Evolutionary conservation across 2,113 vertebrate genomes (phyloP), one percentile per base, ranked within the genome.

Genomic region (Lepidothrix coronata): DNA sequence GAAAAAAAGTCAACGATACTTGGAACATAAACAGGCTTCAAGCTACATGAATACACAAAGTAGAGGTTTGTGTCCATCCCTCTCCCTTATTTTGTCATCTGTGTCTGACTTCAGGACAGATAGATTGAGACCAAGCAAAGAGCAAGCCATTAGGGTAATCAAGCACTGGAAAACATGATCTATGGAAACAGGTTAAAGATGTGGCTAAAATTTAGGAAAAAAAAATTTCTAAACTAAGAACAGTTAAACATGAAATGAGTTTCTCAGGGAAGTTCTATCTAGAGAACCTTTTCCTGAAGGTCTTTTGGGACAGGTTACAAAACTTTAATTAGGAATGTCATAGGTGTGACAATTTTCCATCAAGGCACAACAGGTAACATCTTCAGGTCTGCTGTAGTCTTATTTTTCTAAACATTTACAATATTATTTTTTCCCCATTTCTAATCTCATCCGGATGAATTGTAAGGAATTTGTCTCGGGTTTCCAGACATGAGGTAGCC

Each of bases 401-500:
- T 92, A 71, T 76, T 92, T 91, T 83, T 46, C 11, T 63, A 83
- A 73, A 54, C 49, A 19, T 77, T 91, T 75, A 71, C 43, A 49
- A 25, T 74, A 35, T 62, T 52, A 19, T 35, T 72, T 41, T 27
- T 23, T 14, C 3, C 12, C 28, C 8, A 9, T 71, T 89, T 81
- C 80, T 96, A 97, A 97, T 97, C 95, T 93, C 89, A 57, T 95
- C 83, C 96, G 92, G 94, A 96, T 86, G 86, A 95, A 65, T 81
- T 71, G 33, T 63, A 57, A 95, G 89, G 94, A 97, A 95, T 95
- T 95, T 95, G 95, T 95, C 94, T 96, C 76, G 65, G 73, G 61
- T 96, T 97, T 96, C 95, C 95, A 97, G 96, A 97, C 95, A 96
- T 97, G 96, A 97, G 91, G 96, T 88, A 95, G 94, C 73, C 91